phyloP scores from a whole-genome alignment of 2,888 invertebrate genomes.

The Macaria notata region DNA sequence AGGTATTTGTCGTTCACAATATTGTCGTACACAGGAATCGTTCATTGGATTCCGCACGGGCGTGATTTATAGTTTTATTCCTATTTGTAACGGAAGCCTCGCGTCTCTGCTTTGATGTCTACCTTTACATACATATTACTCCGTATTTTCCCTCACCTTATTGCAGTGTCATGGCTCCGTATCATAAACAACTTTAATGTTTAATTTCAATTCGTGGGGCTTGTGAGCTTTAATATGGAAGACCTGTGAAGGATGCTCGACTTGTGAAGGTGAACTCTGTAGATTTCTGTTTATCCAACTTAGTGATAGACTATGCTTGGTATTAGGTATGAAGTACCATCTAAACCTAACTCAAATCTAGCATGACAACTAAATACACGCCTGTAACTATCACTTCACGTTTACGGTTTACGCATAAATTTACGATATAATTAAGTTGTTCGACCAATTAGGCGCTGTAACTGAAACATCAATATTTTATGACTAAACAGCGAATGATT shows the following conservation, averaged over 20 bases:
- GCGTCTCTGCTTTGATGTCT: slow-evolving; percentile 40
- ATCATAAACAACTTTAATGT: slow-evolving; percentile 20
- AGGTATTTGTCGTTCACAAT: slow-evolving; percentile 42
- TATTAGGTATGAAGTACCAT: too few relatives aligned
- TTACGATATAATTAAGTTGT: too few relatives aligned
- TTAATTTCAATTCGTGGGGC: slow-evolving; percentile 11
- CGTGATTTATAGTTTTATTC: slow-evolving; percentile 47
- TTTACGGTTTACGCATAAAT: too few relatives aligned
- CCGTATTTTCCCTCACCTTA: slow-evolving; percentile 11
- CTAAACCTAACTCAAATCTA: too few relatives aligned
- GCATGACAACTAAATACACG: too few relatives aligned
- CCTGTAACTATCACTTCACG: too few relatives aligned
- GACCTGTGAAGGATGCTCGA: slow-evolving; percentile 9
- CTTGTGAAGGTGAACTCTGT: neutral
- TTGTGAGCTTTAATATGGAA: slow-evolving; percentile 13
- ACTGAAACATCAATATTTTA: slow-evolving; percentile 1
- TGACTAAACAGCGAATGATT: slow-evolving; percentile 8
- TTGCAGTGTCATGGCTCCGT: slow-evolving; percentile 11
- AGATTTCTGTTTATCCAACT: too few relatives aligned
- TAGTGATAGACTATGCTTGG: too few relatives aligned
- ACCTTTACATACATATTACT: slow-evolving; percentile 12
- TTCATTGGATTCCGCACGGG: slow-evolving; percentile 39
- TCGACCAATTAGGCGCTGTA: too few relatives aligned
- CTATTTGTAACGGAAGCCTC: slow-evolving; percentile 48
- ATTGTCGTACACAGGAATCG: slow-evolving; percentile 43